A percentile compares a stretch with the other conserved stretches of the same genome.
These are phyloP conservation scores for Drosophila littoralis DNA, from an alignment of 1,140 invertebrate species.

Conservation along the genomic window DNA sequence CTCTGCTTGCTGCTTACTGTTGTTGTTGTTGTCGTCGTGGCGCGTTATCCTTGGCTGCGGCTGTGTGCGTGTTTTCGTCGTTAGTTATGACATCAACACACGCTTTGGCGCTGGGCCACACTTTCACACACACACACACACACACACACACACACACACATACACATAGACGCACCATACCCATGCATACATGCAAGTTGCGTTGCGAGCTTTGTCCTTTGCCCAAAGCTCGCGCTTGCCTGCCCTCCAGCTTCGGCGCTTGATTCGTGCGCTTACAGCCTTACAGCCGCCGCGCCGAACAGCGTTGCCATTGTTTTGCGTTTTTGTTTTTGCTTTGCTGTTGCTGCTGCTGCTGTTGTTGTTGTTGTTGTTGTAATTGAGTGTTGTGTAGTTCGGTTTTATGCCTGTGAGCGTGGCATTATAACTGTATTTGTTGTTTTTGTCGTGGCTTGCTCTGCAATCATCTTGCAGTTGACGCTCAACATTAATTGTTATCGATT, in stretches of 20 bases:
- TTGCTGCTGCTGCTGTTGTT: conserved; percentile 2
- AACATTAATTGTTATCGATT: conserved; percentile 71
- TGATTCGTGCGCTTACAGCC: conserved; percentile 70
- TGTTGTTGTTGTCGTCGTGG: conserved; percentile 36
- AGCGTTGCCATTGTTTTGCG: conserved; percentile 1
- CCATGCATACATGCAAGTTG: conserved; percentile 10
- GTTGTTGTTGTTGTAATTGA: conserved; percentile 24
- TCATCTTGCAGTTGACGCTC: conserved; percentile 44
- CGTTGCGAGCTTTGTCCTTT: conserved; percentile 62
- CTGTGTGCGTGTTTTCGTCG: conserved; percentile 40
- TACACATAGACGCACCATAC: conserved; percentile 16
- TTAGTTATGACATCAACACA: conserved; percentile 77
- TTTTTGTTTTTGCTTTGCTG: conserved; percentile 6
- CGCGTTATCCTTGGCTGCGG: conserved; percentile 42
- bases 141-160: conserved; percentile 19
- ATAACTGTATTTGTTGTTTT: background rate
- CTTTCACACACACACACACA: conserved; percentile 11
- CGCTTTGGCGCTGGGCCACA: conserved; percentile 46
- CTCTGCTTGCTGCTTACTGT: background rate
- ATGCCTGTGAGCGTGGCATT: conserved; percentile 12
- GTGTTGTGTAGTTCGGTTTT: conserved; percentile 12
- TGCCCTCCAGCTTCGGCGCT: conserved; percentile 28
- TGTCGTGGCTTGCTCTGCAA: conserved; percentile 21
- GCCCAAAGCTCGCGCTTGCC: conserved; percentile 50
- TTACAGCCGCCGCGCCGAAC: conserved; percentile 39